Conservation (phyloP, 2,113 vertebrate genomes). For the Bathybates hornii region DNA sequence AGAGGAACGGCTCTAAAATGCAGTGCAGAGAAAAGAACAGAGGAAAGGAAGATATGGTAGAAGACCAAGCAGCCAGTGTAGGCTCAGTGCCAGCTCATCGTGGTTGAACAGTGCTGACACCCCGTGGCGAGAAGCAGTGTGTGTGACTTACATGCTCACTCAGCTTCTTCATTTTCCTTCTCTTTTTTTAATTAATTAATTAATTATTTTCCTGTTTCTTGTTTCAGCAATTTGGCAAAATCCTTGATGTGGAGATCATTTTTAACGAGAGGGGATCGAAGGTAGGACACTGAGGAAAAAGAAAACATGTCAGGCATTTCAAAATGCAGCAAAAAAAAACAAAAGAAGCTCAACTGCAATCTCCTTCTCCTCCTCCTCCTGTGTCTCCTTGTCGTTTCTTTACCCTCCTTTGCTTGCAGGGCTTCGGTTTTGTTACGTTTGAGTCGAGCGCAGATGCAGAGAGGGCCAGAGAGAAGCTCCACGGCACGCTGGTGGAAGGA, state of each 20-base stretch:
- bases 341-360: not conserved
- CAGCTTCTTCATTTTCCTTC: not conserved
- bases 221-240: conserved; percentile 97
- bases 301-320: not conserved
- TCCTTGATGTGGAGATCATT: conserved; percentile 99
- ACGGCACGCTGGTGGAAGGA: conserved; percentile 98
- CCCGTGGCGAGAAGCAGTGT: conserved; percentile 45
- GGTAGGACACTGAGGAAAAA: conserved; percentile 73
- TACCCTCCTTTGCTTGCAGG: conserved; percentile 68
- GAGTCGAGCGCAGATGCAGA: conserved; percentile 96
- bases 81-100: conserved; percentile 22
- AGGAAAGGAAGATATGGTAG: conserved; percentile 10
- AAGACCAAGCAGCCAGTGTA: conserved; percentile 23
- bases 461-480: conserved; percentile 96
- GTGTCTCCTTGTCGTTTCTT: not conserved
- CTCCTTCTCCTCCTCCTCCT: not conserved
- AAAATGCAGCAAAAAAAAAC: not conserved
- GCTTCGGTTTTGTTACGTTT: conserved; percentile 99
- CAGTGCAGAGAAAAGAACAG: conserved; percentile 27
- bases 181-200: not conserved
- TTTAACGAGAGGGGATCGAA: conserved; percentile 99
- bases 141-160: not conserved
- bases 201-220: conserved; percentile 9
- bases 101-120: conserved; percentile 61
- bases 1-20: conserved; percentile 21